Percentiles rank a stretch among this genome's conserved stretches.
phyloP scores from a whole-genome alignment of 2,888 invertebrate species.

The Ophion obscuratus region DNA sequence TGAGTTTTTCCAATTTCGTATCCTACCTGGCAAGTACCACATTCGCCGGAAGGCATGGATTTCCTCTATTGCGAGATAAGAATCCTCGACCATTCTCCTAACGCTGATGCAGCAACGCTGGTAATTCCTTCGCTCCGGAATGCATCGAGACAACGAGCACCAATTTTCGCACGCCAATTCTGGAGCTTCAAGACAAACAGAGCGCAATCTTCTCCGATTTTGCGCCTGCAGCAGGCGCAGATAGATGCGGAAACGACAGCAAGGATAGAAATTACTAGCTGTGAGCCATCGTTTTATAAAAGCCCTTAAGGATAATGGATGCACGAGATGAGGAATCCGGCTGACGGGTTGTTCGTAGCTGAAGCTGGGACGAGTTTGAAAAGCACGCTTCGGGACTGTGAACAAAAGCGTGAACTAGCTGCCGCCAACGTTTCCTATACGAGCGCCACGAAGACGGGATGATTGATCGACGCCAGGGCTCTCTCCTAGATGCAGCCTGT shows the following conservation, averaged over 20 bases:
- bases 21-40: not conserved
- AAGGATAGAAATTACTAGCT: constrained; percentile 27
- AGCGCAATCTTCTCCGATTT: constrained; percentile 8
- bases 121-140: not conserved
- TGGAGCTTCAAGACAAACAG: constrained; percentile 5
- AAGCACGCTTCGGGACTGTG: constrained; percentile 59
- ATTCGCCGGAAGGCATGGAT: not conserved
- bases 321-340: constrained; percentile 7
- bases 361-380: constrained; percentile 15
- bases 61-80: not conserved
- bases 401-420: constrained; percentile 77
- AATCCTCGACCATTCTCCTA: not conserved
- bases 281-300: constrained; percentile 24
- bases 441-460: constrained; percentile 61
- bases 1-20: not conserved
- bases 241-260: not conserved
- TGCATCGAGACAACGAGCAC: constrained; percentile 10
- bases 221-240: not conserved
- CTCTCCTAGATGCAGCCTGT: constrained; percentile 78
- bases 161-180: constrained; percentile 14
- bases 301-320: constrained; percentile 41
- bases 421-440: constrained; percentile 10
- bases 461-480: constrained; percentile 78
- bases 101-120: not conserved
- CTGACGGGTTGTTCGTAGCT: constrained; percentile 3